Evolutionary conservation across 2,888 invertebrate genomes (phyloP), one percentile per base, ranked within the genome.

Genomic region (Drosophila infuscata): DNA sequence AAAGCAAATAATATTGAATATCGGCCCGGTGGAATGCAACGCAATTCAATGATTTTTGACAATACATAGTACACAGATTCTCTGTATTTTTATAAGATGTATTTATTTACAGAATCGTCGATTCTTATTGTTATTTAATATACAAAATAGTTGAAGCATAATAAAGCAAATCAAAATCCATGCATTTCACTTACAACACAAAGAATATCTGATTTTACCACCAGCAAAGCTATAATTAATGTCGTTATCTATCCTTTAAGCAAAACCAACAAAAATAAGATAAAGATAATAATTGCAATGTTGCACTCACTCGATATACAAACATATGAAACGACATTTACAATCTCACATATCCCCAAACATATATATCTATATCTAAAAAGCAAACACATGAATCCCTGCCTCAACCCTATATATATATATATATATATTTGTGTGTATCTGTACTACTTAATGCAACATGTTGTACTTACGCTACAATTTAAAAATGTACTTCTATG

Each of bases 41-140:
- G 76, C 49, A 76, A 76, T 70, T 84, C 70, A 82, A 84, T 86
- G 58, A 86, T 82, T 81, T 86, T 86, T 76, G 86, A 84, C 84
- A 84, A 84, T 84, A 84, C 81, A 76, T 65, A 79, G 71, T 79
- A 72, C 82, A 56, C 56, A 56, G 82, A 82, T 79, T 81, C 61
- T 74, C 81, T 85, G 88, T 87, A 87, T 87, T 88, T 87, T 87
- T 87, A 81, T 88, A 87, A 60, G 72, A 84, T 76, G 76, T 88
- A 85, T 83, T 83, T 83, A 83, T 81, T 83, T 88, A 82, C 70
- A 72, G 68, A 56, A 38, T 51, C 61, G 60, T 65, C 73, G 33
- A 49, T 68, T 69, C 72, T 56, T 74, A 69, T 86, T 79, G 66
- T 83, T 89, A 66, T 73, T 52, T 53, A 56, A 66, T 70, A 62